Evolutionary conservation across 2,888 invertebrate species (phyloP).

Genomic region (Amphipyra tragopoginis): DNA sequence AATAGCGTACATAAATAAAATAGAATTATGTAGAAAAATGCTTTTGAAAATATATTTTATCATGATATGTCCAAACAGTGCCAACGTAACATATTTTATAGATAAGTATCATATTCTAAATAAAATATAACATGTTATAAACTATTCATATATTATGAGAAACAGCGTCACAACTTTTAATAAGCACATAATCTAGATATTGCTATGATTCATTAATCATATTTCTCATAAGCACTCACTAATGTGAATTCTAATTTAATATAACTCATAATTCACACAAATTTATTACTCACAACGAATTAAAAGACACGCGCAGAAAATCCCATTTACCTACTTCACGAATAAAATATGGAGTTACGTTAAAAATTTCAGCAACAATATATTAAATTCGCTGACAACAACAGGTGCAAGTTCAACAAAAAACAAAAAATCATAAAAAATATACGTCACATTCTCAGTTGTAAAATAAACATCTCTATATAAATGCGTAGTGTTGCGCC

Average conservation of each 20-base stretch:
- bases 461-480: slow-evolving; percentile 70
- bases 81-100: slow-evolving; percentile 8
- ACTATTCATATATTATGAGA: slow-evolving; percentile 10
- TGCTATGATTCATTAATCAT: slow-evolving; percentile 43
- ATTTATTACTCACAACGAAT: slow-evolving; percentile 38
- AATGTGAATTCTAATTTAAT: slow-evolving; percentile 42
- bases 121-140: slow-evolving; percentile 13
- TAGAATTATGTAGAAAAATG: background rate
- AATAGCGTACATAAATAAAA: background rate
- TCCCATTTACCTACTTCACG: slow-evolving; percentile 43
- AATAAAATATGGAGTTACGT: slow-evolving; percentile 48
- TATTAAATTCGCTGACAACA: slow-evolving; percentile 53
- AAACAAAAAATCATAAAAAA: slow-evolving; percentile 54
- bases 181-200: slow-evolving; percentile 36
- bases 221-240: slow-evolving; percentile 30
- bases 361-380: slow-evolving; percentile 44
- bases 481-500: slow-evolving; percentile 73
- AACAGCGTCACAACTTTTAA: slow-evolving; percentile 23
- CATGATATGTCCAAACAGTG: slow-evolving; percentile 4
- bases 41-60: slow-evolving; percentile 2
- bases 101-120: background rate
- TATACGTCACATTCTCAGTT: slow-evolving; percentile 46
- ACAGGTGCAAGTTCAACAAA: slow-evolving; percentile 41
- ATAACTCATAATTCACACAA: slow-evolving; percentile 38
- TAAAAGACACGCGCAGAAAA: slow-evolving; percentile 31